A percentile compares a stretch with the other conserved stretches of the same genome.
These are phyloP conservation scores for Stichodactyla mertensii DNA, from an alignment of 64 coral and sea anemone species.

Conservation along the genomic window DNA sequence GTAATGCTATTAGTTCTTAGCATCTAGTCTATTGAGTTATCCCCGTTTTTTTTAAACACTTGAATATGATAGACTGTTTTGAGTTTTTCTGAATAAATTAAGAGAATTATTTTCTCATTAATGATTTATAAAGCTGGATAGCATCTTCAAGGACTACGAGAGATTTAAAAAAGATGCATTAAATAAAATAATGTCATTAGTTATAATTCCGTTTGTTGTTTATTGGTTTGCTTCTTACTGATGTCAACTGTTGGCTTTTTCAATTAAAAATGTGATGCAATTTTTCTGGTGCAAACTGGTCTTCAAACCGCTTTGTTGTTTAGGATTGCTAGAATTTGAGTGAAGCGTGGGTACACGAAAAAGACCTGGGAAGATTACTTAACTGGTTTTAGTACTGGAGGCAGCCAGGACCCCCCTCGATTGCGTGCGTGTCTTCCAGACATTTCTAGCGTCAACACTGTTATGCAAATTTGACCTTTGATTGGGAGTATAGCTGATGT, in stretches of 20 bases:
- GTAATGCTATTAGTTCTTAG: not conserved
- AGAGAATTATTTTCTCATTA: not conserved
- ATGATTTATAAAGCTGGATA: not conserved
- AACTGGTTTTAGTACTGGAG: not conserved
- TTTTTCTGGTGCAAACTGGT: not conserved
- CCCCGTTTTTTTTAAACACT: not conserved
- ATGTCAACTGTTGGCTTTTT: not conserved
- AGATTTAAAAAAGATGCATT: not conserved
- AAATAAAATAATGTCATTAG: not conserved
- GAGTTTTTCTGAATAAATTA: not conserved
- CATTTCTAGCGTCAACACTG: not conserved
- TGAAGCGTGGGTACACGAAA: not conserved
- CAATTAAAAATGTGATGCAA: not conserved
- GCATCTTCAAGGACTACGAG: not conserved
- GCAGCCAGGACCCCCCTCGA: not conserved
- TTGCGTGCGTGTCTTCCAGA: not conserved
- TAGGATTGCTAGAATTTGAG: not conserved
- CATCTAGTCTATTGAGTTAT: not conserved
- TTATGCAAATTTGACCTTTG: conserved; percentile 23
- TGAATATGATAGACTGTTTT: not conserved
- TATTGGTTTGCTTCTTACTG: not conserved
- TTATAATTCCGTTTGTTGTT: not conserved
- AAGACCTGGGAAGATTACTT: not conserved
- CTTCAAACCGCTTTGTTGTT: not conserved
- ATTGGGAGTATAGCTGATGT: not conserved